These are phyloP conservation scores for Simalia tracyae DNA, from an alignment of 2,797 vertebrate genomes.

Conservation along the genomic window DNA sequence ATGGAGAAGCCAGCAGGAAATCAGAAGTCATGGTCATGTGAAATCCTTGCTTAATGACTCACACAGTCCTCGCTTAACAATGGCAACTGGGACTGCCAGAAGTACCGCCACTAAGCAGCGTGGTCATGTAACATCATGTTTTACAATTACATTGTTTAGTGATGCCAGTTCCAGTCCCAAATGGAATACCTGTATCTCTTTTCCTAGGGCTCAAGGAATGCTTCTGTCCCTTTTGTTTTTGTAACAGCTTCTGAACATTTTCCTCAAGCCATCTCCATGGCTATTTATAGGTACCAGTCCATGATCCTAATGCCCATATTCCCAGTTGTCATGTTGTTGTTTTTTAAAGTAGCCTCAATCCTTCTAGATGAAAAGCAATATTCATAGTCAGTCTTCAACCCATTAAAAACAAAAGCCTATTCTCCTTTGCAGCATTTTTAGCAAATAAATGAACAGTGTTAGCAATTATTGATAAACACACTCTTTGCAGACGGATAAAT, in stretches of 20 bases:
- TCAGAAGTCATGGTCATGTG: neutral
- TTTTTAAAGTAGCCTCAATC: neutral
- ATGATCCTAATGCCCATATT: neutral
- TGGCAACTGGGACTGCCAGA: neutral
- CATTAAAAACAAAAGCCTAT: neutral
- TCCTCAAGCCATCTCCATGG: neutral
- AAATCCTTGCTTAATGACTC: neutral
- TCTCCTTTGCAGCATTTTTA: neutral
- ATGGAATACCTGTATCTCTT: neutral
- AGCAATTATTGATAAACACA: neutral
- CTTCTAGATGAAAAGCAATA: neutral
- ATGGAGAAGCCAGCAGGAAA: neutral
- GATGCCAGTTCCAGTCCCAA: neutral
- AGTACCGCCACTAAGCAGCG: neutral
- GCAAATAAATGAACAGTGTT: neutral
- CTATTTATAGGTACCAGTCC: neutral
- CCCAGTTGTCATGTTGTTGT: neutral
- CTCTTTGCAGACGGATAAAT: neutral
- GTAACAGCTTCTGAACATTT: neutral
- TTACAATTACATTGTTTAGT: neutral
- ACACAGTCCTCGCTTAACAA: neutral
- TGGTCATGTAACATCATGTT: neutral
- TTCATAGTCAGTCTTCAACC: neutral
- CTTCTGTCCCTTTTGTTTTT: neutral
- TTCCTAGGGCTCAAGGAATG: neutral